A percentile compares a stretch with the other conserved stretches of the same genome.
Evolutionary conservation across 2,113 vertebrate species (phyloP).

Genomic region (Tupaia tana): DNA sequence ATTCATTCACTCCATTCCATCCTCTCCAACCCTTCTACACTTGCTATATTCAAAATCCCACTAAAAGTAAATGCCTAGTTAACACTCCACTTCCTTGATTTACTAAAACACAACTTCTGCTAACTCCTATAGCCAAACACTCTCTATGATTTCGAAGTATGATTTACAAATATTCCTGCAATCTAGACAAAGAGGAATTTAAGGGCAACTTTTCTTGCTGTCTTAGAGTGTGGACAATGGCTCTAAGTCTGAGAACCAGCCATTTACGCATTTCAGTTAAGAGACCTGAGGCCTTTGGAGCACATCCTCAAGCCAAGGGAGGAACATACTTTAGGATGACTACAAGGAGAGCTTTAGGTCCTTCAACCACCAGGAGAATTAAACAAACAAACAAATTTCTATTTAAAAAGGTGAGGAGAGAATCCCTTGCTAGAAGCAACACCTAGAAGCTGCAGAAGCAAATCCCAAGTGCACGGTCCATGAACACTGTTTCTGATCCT

Average conservation of each 20-base stretch:
- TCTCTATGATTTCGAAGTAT: not conserved
- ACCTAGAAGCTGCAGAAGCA: not conserved
- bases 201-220: too few relatives aligned
- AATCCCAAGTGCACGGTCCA: rapidly evolving
- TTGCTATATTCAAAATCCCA: not conserved
- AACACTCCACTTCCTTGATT: not conserved
- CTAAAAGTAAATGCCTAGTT: not conserved
- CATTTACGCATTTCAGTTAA: too few relatives aligned
- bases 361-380: not conserved
- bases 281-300: not conserved
- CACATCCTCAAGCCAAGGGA: not conserved
- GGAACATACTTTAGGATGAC: not conserved
- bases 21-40: not conserved
- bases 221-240: not conserved
- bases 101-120: not conserved
- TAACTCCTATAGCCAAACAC: not conserved
- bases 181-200: not conserved
- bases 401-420: too few relatives aligned
- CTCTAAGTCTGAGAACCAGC: not conserved
- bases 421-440: not conserved
- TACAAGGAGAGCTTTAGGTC: not conserved
- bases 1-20: not conserved
- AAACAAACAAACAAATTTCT: not conserved
- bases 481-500: not conserved
- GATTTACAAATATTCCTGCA: not conserved